These are phyloP conservation scores for Muscina levida DNA, from an alignment of 2,888 invertebrate species.

Conservation along the genomic window DNA sequence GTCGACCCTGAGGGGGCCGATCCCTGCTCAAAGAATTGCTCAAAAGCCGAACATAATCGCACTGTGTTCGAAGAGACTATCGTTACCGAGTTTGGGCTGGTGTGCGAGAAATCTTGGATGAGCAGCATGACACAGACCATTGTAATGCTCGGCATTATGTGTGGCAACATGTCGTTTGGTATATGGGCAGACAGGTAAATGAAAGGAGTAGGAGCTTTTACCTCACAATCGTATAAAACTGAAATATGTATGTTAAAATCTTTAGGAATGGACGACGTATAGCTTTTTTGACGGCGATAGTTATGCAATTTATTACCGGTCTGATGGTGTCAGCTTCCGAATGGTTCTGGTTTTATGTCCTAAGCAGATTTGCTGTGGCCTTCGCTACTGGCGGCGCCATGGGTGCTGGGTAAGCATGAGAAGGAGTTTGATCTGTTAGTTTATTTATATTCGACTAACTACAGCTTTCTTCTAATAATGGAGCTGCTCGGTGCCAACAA, in stretches of 20 bases:
- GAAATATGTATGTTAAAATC: slow-evolving; percentile 11
- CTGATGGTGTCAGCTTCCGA: slow-evolving; percentile 86
- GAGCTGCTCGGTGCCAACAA: slow-evolving; percentile 84
- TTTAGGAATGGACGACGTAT: slow-evolving; percentile 87
- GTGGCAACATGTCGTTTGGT: slow-evolving; percentile 88
- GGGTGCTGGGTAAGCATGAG: slow-evolving; percentile 82
- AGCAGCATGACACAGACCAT: slow-evolving; percentile 88
- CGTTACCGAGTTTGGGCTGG: slow-evolving; percentile 87
- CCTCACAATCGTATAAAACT: too few relatives aligned
- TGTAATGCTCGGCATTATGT: slow-evolving; percentile 88
- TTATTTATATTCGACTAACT: neutral
- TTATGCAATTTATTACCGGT: slow-evolving; percentile 87
- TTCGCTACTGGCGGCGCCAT: slow-evolving; percentile 91
- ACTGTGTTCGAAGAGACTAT: slow-evolving; percentile 87
- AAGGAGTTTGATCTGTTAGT: neutral
- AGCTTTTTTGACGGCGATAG: slow-evolving; percentile 87
- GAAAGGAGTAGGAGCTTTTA: neutral
- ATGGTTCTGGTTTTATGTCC: slow-evolving; percentile 84
- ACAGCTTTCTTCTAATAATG: slow-evolving; percentile 85
- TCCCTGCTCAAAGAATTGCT: slow-evolving; percentile 82
- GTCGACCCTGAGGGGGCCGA: slow-evolving; percentile 68
- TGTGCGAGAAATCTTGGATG: slow-evolving; percentile 82
- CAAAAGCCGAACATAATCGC: slow-evolving; percentile 82
- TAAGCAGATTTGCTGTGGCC: slow-evolving; percentile 86
- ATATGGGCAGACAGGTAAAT: slow-evolving; percentile 88